phyloP scores from a whole-genome alignment of 2,113 vertebrate species.

The Peromyscus leucopus region DNA sequence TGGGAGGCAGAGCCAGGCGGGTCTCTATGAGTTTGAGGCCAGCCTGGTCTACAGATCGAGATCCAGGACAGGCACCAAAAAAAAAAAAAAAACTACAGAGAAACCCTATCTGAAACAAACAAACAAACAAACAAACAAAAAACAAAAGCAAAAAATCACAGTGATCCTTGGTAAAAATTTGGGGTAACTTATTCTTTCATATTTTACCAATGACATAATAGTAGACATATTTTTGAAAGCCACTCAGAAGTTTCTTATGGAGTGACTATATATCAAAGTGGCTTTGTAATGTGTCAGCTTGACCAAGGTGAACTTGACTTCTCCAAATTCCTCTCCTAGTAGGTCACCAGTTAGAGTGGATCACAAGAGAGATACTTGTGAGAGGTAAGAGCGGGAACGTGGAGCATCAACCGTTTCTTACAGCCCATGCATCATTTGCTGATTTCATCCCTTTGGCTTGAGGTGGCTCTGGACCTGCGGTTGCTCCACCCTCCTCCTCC shows the following conservation, averaged over 20 bases:
- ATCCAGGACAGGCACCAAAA: too few relatives aligned
- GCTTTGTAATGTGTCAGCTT: conserved; percentile 2
- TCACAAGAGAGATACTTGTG: background rate
- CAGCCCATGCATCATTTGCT: background rate
- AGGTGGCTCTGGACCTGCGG: background rate
- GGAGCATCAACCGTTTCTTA: background rate
- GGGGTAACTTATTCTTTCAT: background rate
- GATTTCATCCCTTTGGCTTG: background rate
- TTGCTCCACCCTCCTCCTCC: background rate
- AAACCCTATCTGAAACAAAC: too few relatives aligned
- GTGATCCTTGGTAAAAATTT: background rate
- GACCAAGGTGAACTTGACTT: background rate
- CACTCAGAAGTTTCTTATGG: background rate
- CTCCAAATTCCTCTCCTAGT: background rate
- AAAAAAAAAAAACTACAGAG: too few relatives aligned
- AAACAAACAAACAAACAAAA: too few relatives aligned
- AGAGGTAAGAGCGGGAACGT: background rate
- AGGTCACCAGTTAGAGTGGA: background rate
- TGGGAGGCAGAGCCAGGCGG: too few relatives aligned
- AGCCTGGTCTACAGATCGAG: too few relatives aligned
- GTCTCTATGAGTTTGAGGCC: too few relatives aligned
- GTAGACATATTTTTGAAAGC: background rate
- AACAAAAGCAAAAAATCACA: background rate
- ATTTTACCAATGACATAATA: background rate
- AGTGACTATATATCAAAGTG: background rate